phyloP scores from a whole-genome alignment of 2,797 vertebrate genomes.

The Gymnothorax reevesii region DNA sequence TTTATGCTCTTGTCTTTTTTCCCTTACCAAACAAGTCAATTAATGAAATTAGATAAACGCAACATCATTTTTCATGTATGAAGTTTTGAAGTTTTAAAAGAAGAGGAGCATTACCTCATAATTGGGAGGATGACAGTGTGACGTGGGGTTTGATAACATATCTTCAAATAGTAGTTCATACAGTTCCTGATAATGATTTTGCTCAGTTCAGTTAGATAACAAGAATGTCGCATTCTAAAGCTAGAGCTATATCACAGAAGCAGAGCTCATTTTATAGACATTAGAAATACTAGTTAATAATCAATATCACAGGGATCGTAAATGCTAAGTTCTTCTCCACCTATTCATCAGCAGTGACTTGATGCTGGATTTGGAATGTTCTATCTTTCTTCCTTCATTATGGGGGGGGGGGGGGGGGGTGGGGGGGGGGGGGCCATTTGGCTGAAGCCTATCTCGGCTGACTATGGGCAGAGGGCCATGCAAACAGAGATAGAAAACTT shows the following conservation, averaged over 20 bases:
- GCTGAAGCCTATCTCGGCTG: no score
- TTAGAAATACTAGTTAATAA: not conserved
- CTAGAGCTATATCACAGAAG: not conserved
- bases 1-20: not conserved
- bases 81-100: not conserved
- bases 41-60: not conserved
- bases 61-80: not conserved
- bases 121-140: not conserved
- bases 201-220: not conserved
- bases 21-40: not conserved
- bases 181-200: no score
- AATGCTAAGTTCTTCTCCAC: no score
- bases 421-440: no score
- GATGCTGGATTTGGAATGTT: no score
- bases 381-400: no score
- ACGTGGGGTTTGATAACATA: not conserved
- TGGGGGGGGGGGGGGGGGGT: no score
- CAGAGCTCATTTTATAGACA: not conserved
- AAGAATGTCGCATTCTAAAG: not conserved
- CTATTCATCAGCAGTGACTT: no score
- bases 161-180: no score
- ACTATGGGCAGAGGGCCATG: no score
- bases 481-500: no score
- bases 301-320: no score
- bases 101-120: not conserved